Evolutionary conservation across 2,797 vertebrate species (phyloP), one percentile per base, ranked within the genome.

Genomic region (Bradypodion ventrale): DNA sequence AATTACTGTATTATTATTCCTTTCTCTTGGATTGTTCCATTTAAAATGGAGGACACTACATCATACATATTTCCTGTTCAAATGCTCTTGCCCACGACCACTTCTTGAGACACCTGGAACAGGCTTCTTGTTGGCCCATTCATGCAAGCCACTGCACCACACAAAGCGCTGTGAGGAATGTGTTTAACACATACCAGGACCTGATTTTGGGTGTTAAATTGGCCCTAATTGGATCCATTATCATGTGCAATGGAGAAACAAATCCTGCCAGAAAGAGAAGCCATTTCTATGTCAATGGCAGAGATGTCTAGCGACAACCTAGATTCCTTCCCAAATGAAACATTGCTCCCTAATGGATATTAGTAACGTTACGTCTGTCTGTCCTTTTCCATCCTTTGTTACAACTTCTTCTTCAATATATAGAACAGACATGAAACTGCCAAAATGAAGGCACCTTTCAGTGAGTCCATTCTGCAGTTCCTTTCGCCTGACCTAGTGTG

Each of bases 341-440:
- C 76, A 65, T 76, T 89, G 88, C 93, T 93, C 90, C 79, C 93
- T 92, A 82, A 79, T 87, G 94, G 91, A 65, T 83, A 35, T 37
- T 56, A 42, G 10, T 0, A 65, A 32, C 37, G 6, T 2, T 78
- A 12, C 1, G 0, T 0, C 75, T 49, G 23, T 44, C 1, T 49
- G 21, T 85, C 21, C 9, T 1, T 2, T 59, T n/a, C n/a, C 19
- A 46, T 60, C 52, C 25, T 13, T n/a, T n/a, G n/a, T n/a, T n/a
- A n/a, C n/a, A n/a, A n/a, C n/a, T n/a, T n/a, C n/a, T n/a, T n/a
- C n/a, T n/a, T n/a, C n/a, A n/a, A n/a, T n/a, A n/a, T n/a, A n/a
- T n/a, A n/a, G n/a, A n/a, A n/a, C n/a, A n/a, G n/a, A n/a, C n/a
- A n/a, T n/a, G n/a, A n/a, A n/a, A n/a, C n/a, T n/a, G n/a, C n/a